These are phyloP conservation scores for Hoplodrina ambigua DNA, from an alignment of 2,888 invertebrate species.

Conservation along the genomic window DNA sequence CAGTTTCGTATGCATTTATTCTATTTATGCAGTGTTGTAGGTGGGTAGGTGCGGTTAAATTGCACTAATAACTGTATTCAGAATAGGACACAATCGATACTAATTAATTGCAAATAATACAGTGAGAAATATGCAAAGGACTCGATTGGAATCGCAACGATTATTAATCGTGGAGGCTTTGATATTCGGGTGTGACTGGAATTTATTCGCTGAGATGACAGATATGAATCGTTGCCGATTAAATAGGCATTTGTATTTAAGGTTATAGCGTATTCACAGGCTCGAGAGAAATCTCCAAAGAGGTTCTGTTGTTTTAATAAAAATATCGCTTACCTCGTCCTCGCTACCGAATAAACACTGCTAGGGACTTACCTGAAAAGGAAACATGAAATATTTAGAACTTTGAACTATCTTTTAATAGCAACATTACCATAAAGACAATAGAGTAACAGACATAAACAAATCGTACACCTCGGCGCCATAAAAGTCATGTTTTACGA, in stretches of 20 bases:
- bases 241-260: conserved; percentile 4
- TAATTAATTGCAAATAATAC: conserved; percentile 61
- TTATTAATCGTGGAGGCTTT: conserved; percentile 41
- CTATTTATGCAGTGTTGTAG: conserved; percentile 18
- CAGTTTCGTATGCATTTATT: conserved; percentile 48
- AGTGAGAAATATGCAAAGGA: conserved; percentile 49
- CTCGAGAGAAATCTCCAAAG: too few species aligned
- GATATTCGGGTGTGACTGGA: conserved; percentile 44
- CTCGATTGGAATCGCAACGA: conserved; percentile 35
- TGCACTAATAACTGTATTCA: conserved; percentile 47
- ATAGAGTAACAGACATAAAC: conserved; percentile 18
- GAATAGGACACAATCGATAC: conserved; percentile 51
- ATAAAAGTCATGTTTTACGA: conserved; percentile 27
- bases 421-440: neutral
- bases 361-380: conserved; percentile 33
- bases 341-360: neutral
- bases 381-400: neutral
- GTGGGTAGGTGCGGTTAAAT: conserved; percentile 37
- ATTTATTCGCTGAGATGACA: conserved; percentile 39
- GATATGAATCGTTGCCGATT: conserved; percentile 39
- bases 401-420: neutral
- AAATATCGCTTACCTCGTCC: conserved; percentile 18
- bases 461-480: conserved; percentile 14
- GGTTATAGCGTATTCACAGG: neutral
- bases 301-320: too few species aligned